Percentiles rank a stretch among this genome's conserved stretches.
These are phyloP conservation scores for Riptortus pedestris DNA, from an alignment of 1,140 invertebrate genomes.

Conservation along the genomic window DNA sequence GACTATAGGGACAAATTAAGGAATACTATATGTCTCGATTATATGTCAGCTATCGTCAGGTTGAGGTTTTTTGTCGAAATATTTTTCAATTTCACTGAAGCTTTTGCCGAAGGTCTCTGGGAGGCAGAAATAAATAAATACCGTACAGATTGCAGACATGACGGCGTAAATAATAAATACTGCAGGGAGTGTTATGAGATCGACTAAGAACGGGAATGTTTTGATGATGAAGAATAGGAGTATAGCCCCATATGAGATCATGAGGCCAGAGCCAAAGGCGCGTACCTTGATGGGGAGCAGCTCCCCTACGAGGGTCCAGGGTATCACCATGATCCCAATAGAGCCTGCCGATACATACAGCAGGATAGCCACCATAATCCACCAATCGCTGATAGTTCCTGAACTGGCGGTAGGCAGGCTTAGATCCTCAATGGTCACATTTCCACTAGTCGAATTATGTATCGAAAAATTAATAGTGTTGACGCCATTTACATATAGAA, in stretches of 20 bases:
- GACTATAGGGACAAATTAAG: no score
- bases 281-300: slow-evolving; percentile 37
- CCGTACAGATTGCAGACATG: slow-evolving; percentile 44
- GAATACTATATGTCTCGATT: no score
- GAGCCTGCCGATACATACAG: slow-evolving; percentile 45
- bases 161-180: slow-evolving; percentile 52
- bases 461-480: neutral
- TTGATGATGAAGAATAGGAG: slow-evolving; percentile 55
- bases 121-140: slow-evolving; percentile 50
- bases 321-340: slow-evolving; percentile 47
- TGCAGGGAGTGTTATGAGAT: slow-evolving; percentile 40
- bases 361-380: slow-evolving; percentile 37
- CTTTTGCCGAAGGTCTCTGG: slow-evolving; percentile 64
- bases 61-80: slow-evolving; percentile 32
- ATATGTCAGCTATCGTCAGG: neutral
- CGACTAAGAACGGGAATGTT: slow-evolving; percentile 45
- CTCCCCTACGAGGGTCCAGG: slow-evolving; percentile 51
- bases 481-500: neutral
- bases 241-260: slow-evolving; percentile 49
- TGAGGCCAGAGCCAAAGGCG: slow-evolving; percentile 43
- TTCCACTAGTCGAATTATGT: neutral
- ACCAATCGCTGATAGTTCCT: slow-evolving; percentile 4
- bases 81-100: slow-evolving; percentile 45
- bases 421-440: neutral
- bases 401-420: neutral